phyloP scores from a whole-genome alignment of 2,888 invertebrate species.

The Acleris holmiana region DNA sequence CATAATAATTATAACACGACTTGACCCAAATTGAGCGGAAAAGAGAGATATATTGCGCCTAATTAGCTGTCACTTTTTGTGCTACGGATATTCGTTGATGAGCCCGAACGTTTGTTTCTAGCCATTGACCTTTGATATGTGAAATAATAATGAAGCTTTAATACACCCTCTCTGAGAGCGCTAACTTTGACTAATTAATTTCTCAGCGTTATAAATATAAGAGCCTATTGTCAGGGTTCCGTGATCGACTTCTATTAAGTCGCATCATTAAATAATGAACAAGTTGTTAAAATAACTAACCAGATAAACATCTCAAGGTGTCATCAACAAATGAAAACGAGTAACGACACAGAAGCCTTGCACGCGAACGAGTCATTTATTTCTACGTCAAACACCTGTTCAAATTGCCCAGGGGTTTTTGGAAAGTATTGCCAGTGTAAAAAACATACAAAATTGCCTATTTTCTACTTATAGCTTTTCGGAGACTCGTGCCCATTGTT shows the following conservation, averaged over 20 bases:
- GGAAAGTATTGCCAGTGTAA: slow-evolving; percentile 11
- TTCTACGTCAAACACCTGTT: slow-evolving; percentile 26
- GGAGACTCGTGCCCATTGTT: too few relatives aligned
- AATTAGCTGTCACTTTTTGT: slow-evolving; percentile 3
- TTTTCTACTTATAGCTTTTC: too few relatives aligned
- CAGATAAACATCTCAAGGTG: slow-evolving; percentile 35
- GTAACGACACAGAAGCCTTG: not conserved
- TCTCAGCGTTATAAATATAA: too few relatives aligned
- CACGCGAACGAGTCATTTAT: slow-evolving; percentile 32
- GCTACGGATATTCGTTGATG: not conserved
- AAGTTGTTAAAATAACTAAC: slow-evolving; percentile 30
- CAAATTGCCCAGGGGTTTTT: slow-evolving; percentile 24
- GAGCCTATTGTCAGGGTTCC: too few relatives aligned
- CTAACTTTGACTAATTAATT: too few relatives aligned
- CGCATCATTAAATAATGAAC: slow-evolving; percentile 14
- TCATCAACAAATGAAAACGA: slow-evolving; percentile 34
- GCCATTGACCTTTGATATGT: too few relatives aligned
- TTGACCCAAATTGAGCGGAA: slow-evolving; percentile 3
- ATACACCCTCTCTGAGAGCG: too few relatives aligned
- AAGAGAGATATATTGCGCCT: not conserved
- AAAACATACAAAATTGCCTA: not conserved
- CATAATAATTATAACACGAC: too few relatives aligned
- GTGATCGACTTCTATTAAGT: not conserved
- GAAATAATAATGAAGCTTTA: too few relatives aligned
- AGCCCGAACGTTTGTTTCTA: too few relatives aligned